These are phyloP conservation scores for Coryphaenoides rupestris DNA, from an alignment of 2,113 vertebrate species.

Conservation along the genomic window DNA sequence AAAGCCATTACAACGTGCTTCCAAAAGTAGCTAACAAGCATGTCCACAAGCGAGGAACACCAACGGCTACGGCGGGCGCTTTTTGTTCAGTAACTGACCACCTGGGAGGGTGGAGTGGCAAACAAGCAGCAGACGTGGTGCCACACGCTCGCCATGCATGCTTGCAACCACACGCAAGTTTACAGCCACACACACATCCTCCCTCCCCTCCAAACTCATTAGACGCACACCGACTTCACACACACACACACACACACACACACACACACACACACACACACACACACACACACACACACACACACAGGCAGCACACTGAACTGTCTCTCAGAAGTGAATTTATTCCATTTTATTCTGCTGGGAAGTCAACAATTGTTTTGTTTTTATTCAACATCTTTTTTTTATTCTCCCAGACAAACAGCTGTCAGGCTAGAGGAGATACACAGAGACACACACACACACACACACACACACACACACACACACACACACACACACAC, in stretches of 20 bases:
- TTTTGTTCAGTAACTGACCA: too few species aligned
- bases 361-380: slow-evolving; percentile 28
- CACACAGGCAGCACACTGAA: slow-evolving; percentile 21
- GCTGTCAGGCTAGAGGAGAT: slow-evolving; percentile 30
- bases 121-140: too few species aligned
- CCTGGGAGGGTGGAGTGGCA: too few species aligned
- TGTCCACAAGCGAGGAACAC: too few species aligned
- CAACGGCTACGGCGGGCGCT: too few species aligned
- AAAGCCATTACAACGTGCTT: too few species aligned
- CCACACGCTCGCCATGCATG: too few species aligned
- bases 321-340: slow-evolving; percentile 36
- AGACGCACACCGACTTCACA: slow-evolving; percentile 8
- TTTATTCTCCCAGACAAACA: slow-evolving; percentile 51
- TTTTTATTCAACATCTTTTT: slow-evolving; percentile 23
- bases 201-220: slow-evolving; percentile 4
- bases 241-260: slow-evolving; percentile 26
- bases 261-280: slow-evolving; percentile 21
- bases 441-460: slow-evolving; percentile 14
- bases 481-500: slow-evolving; percentile 4
- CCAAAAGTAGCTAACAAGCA: too few species aligned
- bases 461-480: slow-evolving; percentile 5
- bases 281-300: slow-evolving; percentile 15
- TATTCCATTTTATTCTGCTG: slow-evolving; percentile 42
- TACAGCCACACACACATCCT: too few species aligned
- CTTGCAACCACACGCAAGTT: too few species aligned